Base-by-base conservation (phyloP, 2,113 vertebrate genomes). In the Lepus timidus region DNA sequence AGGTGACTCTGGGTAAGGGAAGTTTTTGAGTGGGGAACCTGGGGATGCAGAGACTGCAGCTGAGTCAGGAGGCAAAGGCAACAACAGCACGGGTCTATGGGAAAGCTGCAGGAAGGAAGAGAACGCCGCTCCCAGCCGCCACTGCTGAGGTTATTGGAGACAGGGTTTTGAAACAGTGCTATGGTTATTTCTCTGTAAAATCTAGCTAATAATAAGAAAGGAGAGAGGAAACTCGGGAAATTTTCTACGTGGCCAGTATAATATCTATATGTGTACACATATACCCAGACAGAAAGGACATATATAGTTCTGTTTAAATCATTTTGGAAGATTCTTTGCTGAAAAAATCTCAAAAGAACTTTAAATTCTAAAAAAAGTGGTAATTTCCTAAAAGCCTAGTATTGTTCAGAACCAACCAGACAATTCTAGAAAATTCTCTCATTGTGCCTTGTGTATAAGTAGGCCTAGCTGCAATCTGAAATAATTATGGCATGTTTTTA, bases 301-400 rank as follows among this genome's bases (percentile, higher is more conserved):
- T 65, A 11, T 17, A 52, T 71, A 83, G n/a, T 85, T 73, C 52
- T 64, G 33, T 95, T 96, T 84, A 81, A 91, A 58, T 96, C 75
- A 74, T 85, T 80, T 90, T 44, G 20, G 31, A 23, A 19, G 16
- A 80, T 78, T 92, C 80, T 96, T 97, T 95, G 39, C 61, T 93
- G 44, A 97, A 97, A 96, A 97, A 97, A 97, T 78, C 94, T 97
- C 61, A 65, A 88, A 91, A 44, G 96, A 91, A 95, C 73, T 95
- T 70, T 44, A 44, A 44, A 44, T 44, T 44, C 44, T 44, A 94
- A 92, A 75, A 31, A 83, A 67, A 93, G n/a, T 76, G 11, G 49
- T 75, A n/a, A 67, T 75, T 73, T 85, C 75, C 62, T 88, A 74
- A 95, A 95, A 85, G 31, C 1, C 9, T 27, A 85, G 27, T n/a